Base-by-base conservation (phyloP, 2,888 invertebrate species). In the Apodemia mormo region DNA sequence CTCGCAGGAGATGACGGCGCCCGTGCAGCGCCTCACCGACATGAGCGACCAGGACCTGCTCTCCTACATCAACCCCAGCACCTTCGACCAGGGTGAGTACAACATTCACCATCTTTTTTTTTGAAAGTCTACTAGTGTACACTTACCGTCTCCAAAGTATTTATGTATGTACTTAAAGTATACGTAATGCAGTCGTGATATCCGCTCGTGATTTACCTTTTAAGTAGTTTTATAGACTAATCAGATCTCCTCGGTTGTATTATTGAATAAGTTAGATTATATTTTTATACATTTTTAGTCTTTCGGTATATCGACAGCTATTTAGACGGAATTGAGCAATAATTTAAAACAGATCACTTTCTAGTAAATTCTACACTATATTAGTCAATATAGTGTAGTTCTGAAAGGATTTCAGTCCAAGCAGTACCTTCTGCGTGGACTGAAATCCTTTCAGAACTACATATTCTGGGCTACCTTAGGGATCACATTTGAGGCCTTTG, bases 21-120 rank as follows among this genome's bases (percentile, higher is more conserved):
- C 96, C 94, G 93, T 92, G 68, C 96, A 96, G 82, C 95, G 96
- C 66, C 94, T 97, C 77, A 96, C 96, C 10, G 95, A 96, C 80
- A 97, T 98, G 96, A 97, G 97, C 75, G 97, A 97, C 86, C 96
- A 96, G 87, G 97, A 98, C 90, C 94, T 98, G 78, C 95, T 98
- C 78, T 97, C 96, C 85, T 97, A 97, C 89, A 97, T 98, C 78
- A 97, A 97, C 93, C 97, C 97, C 68, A 96, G 96, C 94, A 97
- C 97, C 86, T 97, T 98, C 87, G 97, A 97, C 90, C 96, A 96
- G 94, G 95, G 96, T 96, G 94, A 93, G 94, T 92, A 85, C 80
- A 43, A 71, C 68, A 82, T 86, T 83, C 85, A 86, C 72, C 40
- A 40, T 40, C 40, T 40, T 40, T 40, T 40, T 40, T 40, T 40